Conservation (phyloP, 2,113 vertebrate species). For the Tachysurus fulvidraco region DNA sequence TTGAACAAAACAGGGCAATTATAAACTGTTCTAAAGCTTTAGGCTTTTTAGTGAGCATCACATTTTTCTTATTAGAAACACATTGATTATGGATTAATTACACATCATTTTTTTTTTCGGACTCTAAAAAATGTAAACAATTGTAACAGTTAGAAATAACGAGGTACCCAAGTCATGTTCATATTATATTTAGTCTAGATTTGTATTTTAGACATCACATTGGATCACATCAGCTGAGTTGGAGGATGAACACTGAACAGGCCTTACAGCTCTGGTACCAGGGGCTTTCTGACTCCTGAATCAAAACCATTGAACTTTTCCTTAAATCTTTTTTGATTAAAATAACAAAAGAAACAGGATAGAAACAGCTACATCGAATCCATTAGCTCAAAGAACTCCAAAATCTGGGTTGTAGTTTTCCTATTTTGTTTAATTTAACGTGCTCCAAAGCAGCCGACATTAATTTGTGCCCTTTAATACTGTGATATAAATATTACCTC, state of each 20-base stretch:
- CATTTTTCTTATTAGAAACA: neutral
- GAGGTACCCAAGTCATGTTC: neutral
- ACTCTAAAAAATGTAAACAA: neutral
- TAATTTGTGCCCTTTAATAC: constrained; percentile 17
- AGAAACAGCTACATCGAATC: neutral
- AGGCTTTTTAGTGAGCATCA: neutral
- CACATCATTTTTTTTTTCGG: neutral
- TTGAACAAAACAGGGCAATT: neutral
- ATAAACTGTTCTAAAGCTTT: neutral
- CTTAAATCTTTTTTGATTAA: neutral
- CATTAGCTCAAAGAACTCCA: neutral
- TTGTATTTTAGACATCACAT: neutral
- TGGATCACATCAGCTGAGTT: neutral
- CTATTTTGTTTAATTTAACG: neutral
- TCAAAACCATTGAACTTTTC: neutral
- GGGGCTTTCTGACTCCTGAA: neutral
- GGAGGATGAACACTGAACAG: constrained; percentile 20
- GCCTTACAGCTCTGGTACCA: neutral
- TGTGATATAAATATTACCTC: constrained; percentile 65
- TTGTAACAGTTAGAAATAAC: neutral
- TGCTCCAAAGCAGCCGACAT: neutral
- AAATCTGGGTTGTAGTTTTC: neutral
- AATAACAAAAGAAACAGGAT: neutral
- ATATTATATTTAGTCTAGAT: neutral
- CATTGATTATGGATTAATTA: neutral